phyloP scores from a whole-genome alignment of 92 coral and sea anemone genomes.

The Epizoanthus stellaris region DNA sequence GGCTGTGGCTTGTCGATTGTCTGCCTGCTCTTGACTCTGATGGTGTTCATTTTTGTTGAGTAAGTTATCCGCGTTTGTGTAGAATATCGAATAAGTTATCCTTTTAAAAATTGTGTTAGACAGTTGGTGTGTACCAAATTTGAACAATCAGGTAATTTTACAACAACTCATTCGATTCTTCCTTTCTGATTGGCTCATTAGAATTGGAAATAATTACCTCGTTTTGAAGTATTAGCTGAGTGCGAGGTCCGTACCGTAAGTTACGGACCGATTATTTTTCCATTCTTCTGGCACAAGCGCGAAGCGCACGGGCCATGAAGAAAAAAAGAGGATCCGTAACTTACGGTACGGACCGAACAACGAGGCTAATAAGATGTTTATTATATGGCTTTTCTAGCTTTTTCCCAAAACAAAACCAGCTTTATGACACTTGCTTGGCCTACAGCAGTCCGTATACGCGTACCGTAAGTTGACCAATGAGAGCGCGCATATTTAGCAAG shows the following conservation, averaged over 20 bases:
- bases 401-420: too few species aligned
- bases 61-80: slow-evolving; percentile 10
- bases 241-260: too few species aligned
- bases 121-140: background rate
- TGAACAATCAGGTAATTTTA: too few species aligned
- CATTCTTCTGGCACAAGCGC: background rate
- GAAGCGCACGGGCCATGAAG: too few species aligned
- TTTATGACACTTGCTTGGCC: background rate
- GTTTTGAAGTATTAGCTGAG: too few species aligned
- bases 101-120: background rate
- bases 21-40: slow-evolving; percentile 13
- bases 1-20: slow-evolving; percentile 30
- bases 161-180: background rate
- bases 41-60: slow-evolving; percentile 37
- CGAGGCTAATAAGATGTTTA: too few species aligned
- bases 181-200: background rate
- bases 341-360: too few species aligned
- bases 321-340: too few species aligned
- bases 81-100: background rate
- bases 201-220: too few species aligned
- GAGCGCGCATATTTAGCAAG: too few species aligned
- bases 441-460: background rate
- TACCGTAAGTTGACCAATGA: too few species aligned
- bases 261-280: background rate
- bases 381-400: too few species aligned